Base-by-base conservation (phyloP, 2,888 invertebrate genomes). In the Spicauda simplicius region DNA sequence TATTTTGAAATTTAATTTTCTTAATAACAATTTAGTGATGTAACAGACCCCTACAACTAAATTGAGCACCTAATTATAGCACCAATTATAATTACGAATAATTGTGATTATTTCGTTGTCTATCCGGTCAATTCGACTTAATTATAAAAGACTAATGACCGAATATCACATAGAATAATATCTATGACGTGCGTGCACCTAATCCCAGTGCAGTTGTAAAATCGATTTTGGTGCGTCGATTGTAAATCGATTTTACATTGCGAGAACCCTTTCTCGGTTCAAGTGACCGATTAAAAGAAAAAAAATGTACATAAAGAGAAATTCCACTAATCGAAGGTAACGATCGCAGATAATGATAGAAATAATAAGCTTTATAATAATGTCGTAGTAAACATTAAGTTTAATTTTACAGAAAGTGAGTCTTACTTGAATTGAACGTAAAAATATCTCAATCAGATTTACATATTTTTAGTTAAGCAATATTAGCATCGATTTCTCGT, bases 1-100 rank as follows among this genome's bases (percentile, higher is more conserved):
- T 30, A 30, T 30, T 33, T 33, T 33, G 1, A 33, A 33, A 33
- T 6, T 16, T 48, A 6, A n/a, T 48, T 48, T 48, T 16, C 2
- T n/a, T 16, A 6, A 37, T 56, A 8, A 0, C 16, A 16, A 1
- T 41, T 12, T 11, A 54, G 18, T 53, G 52, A 66, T 68, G 68
- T 71, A 74, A 73, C 73, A 74, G 72, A 56, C 56, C 73, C 69
- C 54, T 67, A 68, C 16, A 69, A 25, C 66, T 69, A 69, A 70
- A 71, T 84, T 80, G 80, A 87, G 88, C 88, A 89, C 89, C 86
- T 73, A 78, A 73, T 72, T 73, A 75, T 82, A 90, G 90, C 90
- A 90, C 88, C 88, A 77, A 84, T 83, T 77, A 68, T 64, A 54
- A 66, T 60, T 66, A 66, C 54, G 59, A 66, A 61, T 66, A 63